Conservation (phyloP, 2,888 invertebrate genomes). For the Drosophila pseudotakahashii region DNA sequence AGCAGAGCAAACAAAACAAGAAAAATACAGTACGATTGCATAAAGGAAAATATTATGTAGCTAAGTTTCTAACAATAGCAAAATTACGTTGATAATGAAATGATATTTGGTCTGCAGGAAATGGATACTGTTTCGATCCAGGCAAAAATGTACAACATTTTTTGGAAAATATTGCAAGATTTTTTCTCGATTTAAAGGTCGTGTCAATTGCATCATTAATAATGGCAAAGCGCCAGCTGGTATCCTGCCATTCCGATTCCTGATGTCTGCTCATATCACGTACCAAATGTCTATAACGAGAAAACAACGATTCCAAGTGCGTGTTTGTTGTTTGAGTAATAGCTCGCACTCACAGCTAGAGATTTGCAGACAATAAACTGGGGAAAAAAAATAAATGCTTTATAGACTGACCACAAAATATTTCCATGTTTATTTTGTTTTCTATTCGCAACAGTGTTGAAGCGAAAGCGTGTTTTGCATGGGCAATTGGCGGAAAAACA, state of each 20-base stretch:
- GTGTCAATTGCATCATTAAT: constrained; percentile 55
- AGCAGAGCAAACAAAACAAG: neutral
- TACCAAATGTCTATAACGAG: constrained; percentile 11
- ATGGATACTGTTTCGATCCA: neutral
- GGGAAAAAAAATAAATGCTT: neutral
- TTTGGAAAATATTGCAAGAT: neutral
- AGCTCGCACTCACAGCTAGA: constrained; percentile 26
- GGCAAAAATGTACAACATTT: neutral
- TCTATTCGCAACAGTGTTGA: constrained; percentile 17
- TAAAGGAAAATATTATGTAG: neutral
- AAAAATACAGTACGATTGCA: constrained; percentile 4
- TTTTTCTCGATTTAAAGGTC: constrained; percentile 10
- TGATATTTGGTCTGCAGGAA: neutral
- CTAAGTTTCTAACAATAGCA: neutral
- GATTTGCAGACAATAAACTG: constrained; percentile 41
- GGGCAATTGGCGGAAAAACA: neutral
- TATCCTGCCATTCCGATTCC: neutral
- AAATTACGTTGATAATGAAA: neutral
- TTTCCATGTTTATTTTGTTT: constrained; percentile 7
- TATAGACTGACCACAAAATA: neutral
- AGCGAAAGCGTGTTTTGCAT: constrained; percentile 43
- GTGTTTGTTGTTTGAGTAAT: constrained; percentile 35
- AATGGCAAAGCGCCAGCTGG: constrained; percentile 40
- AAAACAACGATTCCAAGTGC: constrained; percentile 12
- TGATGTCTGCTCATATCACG: constrained; percentile 29